Conservation (phyloP, 2,797 vertebrate genomes). For the Fistularia tabacaria region DNA sequence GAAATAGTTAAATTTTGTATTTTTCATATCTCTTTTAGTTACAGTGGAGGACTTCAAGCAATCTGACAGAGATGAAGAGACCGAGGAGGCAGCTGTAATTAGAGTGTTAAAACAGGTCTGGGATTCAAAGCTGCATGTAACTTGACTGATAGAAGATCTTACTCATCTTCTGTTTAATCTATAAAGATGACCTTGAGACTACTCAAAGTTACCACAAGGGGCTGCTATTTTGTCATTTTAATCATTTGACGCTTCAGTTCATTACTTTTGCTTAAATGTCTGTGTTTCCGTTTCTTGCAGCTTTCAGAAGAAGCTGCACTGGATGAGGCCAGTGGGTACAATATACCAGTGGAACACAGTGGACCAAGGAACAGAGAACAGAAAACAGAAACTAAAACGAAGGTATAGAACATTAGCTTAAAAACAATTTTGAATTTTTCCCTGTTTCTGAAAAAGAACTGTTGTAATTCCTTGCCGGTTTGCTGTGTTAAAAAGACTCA, state of each 20-base stretch:
- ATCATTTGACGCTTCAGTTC: slow-evolving; percentile 11
- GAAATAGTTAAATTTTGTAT: slow-evolving; percentile 1
- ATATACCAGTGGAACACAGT: slow-evolving; percentile 80
- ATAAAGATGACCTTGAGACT: neutral
- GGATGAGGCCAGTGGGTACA: slow-evolving; percentile 93
- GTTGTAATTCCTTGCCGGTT: neutral
- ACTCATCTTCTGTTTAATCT: neutral
- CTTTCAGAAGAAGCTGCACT: slow-evolving; percentile 88
- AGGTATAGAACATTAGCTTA: slow-evolving; percentile 39
- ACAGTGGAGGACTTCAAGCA: slow-evolving; percentile 78
- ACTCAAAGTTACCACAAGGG: slow-evolving; percentile 49
- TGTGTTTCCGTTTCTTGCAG: slow-evolving; percentile 60
- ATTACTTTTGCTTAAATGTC: slow-evolving; percentile 3
- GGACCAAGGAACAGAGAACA: slow-evolving; percentile 69
- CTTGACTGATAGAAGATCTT: slow-evolving; percentile 4
- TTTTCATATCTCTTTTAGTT: slow-evolving; percentile 70
- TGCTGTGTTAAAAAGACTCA: slow-evolving; percentile 28
- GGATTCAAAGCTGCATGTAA: neutral
- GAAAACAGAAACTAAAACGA: slow-evolving; percentile 49
- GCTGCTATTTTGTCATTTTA: slow-evolving; percentile 48
- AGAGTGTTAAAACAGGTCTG: slow-evolving; percentile 87
- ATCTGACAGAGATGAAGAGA: slow-evolving; percentile 90
- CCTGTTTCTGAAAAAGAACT: neutral
- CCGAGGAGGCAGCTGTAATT: slow-evolving; percentile 84
- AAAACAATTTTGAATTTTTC: neutral